Evolutionary conservation across 1,140 invertebrate genomes (phyloP), one percentile per base, ranked within the genome.

Genomic region (Achatina immaculata): DNA sequence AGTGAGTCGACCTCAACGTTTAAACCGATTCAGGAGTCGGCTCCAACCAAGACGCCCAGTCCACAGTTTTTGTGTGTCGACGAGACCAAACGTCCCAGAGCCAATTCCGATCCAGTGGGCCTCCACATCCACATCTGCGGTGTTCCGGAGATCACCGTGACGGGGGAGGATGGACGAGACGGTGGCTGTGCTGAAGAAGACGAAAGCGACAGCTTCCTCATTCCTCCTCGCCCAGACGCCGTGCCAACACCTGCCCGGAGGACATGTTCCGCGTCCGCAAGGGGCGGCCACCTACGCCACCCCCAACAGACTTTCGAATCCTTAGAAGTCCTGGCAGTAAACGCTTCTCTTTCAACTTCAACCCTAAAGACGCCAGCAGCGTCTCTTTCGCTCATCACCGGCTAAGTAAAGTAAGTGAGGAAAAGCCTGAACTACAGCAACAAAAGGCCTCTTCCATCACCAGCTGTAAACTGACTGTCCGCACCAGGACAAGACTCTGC

Each of bases 211-310:
- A 16, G 28, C 24, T 48, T 55, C 38, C 62, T 66, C 40, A 45
- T 66, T 43, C 76, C 76, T 19, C 76, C 76, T 4, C 76, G 2
- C 76, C 76, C 9, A 2, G 76, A 38, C 76, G 58, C 7, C 36
- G 76, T 28, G 76, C 76, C 42, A 78, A 78, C 42, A 78, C 76
- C 21, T 78, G 76, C 51, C 76, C 76, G 0, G 76, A 78, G 36
- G 76, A 78, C 38, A 78, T 78, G 76, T 78, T 78, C 51, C 40
- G 31, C 1, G 21, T n/a, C 7, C 58, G 76, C 42, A 66, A 48
- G 45, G 76, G 65, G 9, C 58, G 76, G 16, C 76, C 76, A 2
- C 76, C 76, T 0, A 78, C 76, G 3, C 76, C 76, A n/a, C 76
- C 76, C 28, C 76, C 76, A 21, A 38, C 40, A 21, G 76, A 78